phyloP scores from a whole-genome alignment of 2,113 vertebrate species.

The Dasyprocta punctata region DNA sequence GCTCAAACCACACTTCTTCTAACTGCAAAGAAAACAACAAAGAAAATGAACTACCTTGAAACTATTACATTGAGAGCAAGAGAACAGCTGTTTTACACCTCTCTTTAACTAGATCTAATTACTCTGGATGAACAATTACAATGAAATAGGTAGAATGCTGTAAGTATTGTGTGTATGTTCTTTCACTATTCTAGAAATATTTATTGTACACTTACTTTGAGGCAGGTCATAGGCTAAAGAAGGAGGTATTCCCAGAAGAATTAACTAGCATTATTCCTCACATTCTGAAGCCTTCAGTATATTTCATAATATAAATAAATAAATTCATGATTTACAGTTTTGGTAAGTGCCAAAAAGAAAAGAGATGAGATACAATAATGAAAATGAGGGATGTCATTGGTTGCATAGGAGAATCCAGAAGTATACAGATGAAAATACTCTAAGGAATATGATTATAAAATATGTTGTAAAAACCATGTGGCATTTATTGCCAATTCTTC shows the following conservation, averaged over 20 bases:
- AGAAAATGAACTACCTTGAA: neutral
- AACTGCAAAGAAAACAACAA: neutral
- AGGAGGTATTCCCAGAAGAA: neutral
- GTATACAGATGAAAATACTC: neutral
- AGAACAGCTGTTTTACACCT: neutral
- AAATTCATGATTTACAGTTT: neutral
- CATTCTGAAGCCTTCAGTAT: neutral
- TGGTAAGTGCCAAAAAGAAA: neutral
- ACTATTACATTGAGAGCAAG: neutral
- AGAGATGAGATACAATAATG: neutral
- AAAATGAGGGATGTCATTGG: neutral
- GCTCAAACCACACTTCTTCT: neutral
- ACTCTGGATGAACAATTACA: neutral
- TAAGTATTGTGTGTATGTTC: fast-evolving
- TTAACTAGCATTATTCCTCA: neutral
- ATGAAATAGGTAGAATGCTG: neutral
- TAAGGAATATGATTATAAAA: neutral
- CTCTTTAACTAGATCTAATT: neutral
- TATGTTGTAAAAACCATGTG: neutral
- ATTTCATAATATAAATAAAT: neutral
- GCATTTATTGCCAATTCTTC: neutral
- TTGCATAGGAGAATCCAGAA: neutral
- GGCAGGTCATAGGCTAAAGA: neutral
- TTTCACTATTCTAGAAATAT: neutral
- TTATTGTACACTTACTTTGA: neutral